These are phyloP conservation scores for Patiria pectinifera DNA, from an alignment of 53 echinoderm and acorn worm genomes.

Conservation along the genomic window DNA sequence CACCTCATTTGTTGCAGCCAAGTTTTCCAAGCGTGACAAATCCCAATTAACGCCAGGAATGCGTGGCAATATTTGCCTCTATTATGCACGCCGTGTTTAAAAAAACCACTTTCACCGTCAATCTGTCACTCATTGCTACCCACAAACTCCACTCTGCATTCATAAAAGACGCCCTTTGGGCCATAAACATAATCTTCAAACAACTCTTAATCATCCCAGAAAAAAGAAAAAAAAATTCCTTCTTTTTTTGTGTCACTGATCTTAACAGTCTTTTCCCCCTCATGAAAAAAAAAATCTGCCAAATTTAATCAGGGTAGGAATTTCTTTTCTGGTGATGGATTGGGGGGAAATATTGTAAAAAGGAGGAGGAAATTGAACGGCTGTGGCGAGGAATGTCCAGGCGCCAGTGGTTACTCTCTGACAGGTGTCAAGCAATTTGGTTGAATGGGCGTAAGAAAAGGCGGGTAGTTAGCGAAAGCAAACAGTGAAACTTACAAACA, in stretches of 20 bases:
- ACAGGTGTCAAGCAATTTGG: conserved; percentile 49
- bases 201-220: neutral
- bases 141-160: neutral
- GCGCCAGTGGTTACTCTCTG: conserved; percentile 54
- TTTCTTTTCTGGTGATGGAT: neutral
- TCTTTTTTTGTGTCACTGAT: conserved; percentile 19
- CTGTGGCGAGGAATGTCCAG: conserved; percentile 32
- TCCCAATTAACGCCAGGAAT: conserved; percentile 19
- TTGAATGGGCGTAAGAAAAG: conserved; percentile 20
- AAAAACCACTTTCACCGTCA: conserved; percentile 21
- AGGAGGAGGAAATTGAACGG: neutral
- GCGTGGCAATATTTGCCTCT: conserved; percentile 6
- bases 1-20: neutral
- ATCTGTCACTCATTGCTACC: neutral
- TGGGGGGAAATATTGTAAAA: neutral
- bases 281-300: conserved; percentile 50
- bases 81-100: conserved; percentile 4
- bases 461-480: conserved; percentile 3
- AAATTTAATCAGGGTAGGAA: conserved; percentile 13
- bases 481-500: neutral
- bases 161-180: conserved; percentile 19
- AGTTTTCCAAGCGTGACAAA: conserved; percentile 32
- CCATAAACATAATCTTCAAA: conserved; percentile 22
- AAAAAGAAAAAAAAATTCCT: neutral
- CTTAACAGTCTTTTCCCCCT: neutral